Base-by-base conservation (phyloP, 2,113 vertebrate species). In the Solea solea region DNA sequence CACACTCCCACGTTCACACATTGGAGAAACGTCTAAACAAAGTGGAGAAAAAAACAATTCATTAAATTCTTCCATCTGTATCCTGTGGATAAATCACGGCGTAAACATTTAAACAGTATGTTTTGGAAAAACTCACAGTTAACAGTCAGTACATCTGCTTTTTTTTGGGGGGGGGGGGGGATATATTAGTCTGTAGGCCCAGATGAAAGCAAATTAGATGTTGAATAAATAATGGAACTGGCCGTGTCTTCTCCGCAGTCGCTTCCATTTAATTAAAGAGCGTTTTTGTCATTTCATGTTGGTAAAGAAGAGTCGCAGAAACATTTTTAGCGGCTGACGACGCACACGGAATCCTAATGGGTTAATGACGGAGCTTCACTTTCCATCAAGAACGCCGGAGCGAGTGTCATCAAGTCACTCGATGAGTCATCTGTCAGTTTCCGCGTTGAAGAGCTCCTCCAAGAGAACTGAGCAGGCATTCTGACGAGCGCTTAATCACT, bases 301-400 rank as follows among this genome's bases (percentile, higher is more conserved):
- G 25, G 5, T 12, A 9, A 53, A n/a, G 10, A 50, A 49, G 21
- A 21, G 21, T 42, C 57, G 44, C 46, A 70, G 16, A 61, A 54
- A 63, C 51, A 55, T 68, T 25, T 50, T 25, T 50, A 11, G 16
- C 16, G 25, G 42, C 28, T 54, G 57, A 8, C 39, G 53, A 78
- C 27, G 21, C 58, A 53, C 15, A 53, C 44, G 57, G 54, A 48
- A 46, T 52, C 15, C 56, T 58, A 56, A 71, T 50, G 52, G 14
- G 8, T 69, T 59, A 42, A 48, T 27, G 63, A 52, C 50, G 53
- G 78, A 70, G 64, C 44, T 55, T 58, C 52, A 52, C 65, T 64
- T 42, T 61, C 79, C 49, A 74, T 72, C 9, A 13, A 21, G 45
- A 48, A 58, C 51, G 42, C 6, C 27, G 39, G 65, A 61, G 41